phyloP scores from a whole-genome alignment of 2,888 invertebrate species.

The Parapristionchus giblindavisi region DNA sequence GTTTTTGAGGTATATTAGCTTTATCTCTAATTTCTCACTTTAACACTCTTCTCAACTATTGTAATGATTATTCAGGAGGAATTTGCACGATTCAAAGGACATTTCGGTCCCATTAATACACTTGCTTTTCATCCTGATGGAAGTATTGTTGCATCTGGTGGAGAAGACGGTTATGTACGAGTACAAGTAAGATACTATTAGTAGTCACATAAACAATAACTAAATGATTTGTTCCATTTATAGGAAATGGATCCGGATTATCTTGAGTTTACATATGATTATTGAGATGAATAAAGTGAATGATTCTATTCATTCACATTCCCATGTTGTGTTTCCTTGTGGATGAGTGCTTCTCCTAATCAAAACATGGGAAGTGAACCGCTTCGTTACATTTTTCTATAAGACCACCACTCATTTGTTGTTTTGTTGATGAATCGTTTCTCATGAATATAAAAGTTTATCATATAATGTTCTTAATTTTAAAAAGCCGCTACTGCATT shows the following conservation, averaged over 20 bases:
- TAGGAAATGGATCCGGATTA: conserved; percentile 95
- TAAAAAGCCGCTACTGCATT: neutral
- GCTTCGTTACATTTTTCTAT: neutral
- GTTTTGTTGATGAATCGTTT: neutral
- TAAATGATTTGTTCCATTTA: conserved; percentile 86
- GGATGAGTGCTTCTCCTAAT: too few relatives aligned
- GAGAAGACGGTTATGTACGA: conserved; percentile 97
- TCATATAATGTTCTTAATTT: neutral
- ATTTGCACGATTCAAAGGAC: conserved; percentile 95
- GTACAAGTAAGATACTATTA: conserved; percentile 78
- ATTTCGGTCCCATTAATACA: conserved; percentile 99
- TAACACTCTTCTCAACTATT: neutral
- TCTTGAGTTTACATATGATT: conserved; percentile 94
- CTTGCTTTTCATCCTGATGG: conserved; percentile 98
- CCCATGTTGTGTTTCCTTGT: neutral
- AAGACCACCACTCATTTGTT: neutral
- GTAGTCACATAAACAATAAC: neutral
- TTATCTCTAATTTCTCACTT: neutral
- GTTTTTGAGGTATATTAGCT: conserved; percentile 80
- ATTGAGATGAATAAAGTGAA: neutral
- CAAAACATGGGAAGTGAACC: too few relatives aligned
- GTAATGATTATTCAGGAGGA: conserved; percentile 80
- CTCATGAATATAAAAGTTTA: conserved; percentile 4
- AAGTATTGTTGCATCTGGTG: conserved; percentile 90
- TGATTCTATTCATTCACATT: neutral